Percentiles rank a stretch among this genome's conserved stretches.
These are phyloP conservation scores for Gorsachius magnificus DNA, from an alignment of 2,797 vertebrate genomes.

Conservation along the genomic window DNA sequence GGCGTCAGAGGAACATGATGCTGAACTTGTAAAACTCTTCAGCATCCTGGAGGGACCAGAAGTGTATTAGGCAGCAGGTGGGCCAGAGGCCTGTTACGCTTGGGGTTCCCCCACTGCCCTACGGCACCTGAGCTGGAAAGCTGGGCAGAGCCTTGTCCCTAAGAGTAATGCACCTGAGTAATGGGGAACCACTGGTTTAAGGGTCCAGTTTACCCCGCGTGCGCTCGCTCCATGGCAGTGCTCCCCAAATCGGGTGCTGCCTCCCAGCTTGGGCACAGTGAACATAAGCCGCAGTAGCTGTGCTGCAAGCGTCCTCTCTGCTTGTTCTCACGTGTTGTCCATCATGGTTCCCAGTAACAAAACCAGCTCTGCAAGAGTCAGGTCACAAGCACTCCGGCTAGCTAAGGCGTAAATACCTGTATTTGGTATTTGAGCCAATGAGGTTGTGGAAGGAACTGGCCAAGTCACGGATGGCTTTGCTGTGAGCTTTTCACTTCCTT, in stretches of 20 bases:
- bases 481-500: not conserved
- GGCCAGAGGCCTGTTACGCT: rapidly evolving
- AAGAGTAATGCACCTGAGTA: no score
- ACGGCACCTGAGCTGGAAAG: not conserved
- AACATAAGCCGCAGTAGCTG: not conserved
- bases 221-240: rapidly evolving
- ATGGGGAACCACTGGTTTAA: rapidly evolving
- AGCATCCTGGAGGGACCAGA: not conserved
- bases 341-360: not conserved
- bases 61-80: not conserved
- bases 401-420: not conserved
- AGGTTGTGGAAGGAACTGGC: not conserved
- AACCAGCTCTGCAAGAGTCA: not conserved
- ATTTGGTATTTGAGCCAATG: not conserved
- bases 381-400: not conserved
- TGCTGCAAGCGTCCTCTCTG: not conserved
- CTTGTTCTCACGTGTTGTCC: rapidly evolving
- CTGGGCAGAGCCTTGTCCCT: not conserved
- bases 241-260: not conserved
- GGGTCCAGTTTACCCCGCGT: rapidly evolving
- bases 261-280: not conserved
- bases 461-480: not conserved
- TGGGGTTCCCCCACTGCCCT: not conserved
- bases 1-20: not conserved
- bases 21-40: not conserved